Percentiles rank a stretch among this genome's conserved stretches.
These are phyloP conservation scores for Cryptotis parvus DNA, from an alignment of 2,113 vertebrate genomes.

Conservation along the genomic window DNA sequence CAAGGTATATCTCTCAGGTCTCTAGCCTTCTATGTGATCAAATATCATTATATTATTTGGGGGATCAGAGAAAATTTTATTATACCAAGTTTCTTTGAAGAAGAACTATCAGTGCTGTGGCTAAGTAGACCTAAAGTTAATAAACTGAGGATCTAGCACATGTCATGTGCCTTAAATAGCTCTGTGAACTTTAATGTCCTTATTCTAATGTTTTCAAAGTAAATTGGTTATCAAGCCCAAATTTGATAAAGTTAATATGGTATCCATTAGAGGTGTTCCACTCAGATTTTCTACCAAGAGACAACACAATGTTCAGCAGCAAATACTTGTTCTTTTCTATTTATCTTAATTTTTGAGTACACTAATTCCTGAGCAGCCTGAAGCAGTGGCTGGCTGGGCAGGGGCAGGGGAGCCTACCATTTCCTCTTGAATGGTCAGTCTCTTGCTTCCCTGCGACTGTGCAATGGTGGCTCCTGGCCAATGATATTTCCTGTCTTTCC, in stretches of 20 bases:
- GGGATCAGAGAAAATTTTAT: constrained; percentile 18
- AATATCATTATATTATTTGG: not conserved
- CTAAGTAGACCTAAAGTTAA: constrained; percentile 16
- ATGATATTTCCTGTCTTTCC: not conserved
- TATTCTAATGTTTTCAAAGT: not conserved
- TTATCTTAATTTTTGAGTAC: constrained; percentile 17
- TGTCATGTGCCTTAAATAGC: not conserved
- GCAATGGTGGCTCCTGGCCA: not conserved
- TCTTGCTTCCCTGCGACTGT: not conserved
- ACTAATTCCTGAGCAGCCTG: not conserved
- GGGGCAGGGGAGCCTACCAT: not conserved
- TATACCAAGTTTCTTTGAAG: constrained; percentile 13
- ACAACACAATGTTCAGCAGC: not conserved
- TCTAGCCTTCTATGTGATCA: not conserved
- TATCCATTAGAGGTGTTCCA: not conserved
- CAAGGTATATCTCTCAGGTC: not conserved
- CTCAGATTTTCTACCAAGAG: not conserved
- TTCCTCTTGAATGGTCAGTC: not conserved
- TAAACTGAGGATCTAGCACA: constrained; percentile 2
- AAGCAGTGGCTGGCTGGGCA: not conserved
- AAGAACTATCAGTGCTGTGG: not conserved
- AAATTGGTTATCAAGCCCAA: too few relatives aligned
- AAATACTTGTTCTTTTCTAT: not conserved
- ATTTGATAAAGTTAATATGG: not conserved
- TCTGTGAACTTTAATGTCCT: constrained; percentile 23